Evolutionary conservation across 2,888 invertebrate species (phyloP), one percentile per base, ranked within the genome.

Genomic region (Nebria brevicollis): DNA sequence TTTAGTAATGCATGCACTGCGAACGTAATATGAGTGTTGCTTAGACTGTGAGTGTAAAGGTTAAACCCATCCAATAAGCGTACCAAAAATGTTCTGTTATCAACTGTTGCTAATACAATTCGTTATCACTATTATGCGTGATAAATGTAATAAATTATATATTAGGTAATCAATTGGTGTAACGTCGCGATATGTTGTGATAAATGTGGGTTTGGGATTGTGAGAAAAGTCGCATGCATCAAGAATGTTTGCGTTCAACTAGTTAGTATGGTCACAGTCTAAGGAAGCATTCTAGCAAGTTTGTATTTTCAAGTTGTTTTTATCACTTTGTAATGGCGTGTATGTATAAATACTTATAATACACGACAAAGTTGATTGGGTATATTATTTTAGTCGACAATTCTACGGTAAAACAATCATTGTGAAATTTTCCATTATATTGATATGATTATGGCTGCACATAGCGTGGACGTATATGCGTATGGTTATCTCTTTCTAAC

Each of bases 11-110:
- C 83, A 83, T 82, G 86, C 88, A 88, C 87, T 89, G 88, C 88
- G 89, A 87, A 89, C 88, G 88, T 88, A 89, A 88, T 87, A 87
- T 85, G 83, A 83, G 83, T 83, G 83, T 75, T 83, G 84, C 78
- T 88, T 87, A 89, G 89, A 88, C 84, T 88, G 88, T 88, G 88
- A 87, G 81, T 75, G 73, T 83, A 65, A 73, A 82, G 84, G 85
- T 86, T 86, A 86, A 86, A 86, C 86, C 85, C 85, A 84, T 85
- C 82, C 81, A 76, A 80, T 80, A 54, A 77, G 70, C 66, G 76
- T 77, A 82, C 65, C 11, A 75, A 34, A 34, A 66, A 77, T 73
- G 77, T 81, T 75, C 54, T 75, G 34, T 81, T 43, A 66, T 70
- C 43, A 13, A 66, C 20, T 66, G 64, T 34, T 26, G 20, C 65